A percentile compares a stretch with the other conserved stretches of the same genome.
Conservation (phyloP, 2,113 vertebrate species). For the Cottus gobio region DNA sequence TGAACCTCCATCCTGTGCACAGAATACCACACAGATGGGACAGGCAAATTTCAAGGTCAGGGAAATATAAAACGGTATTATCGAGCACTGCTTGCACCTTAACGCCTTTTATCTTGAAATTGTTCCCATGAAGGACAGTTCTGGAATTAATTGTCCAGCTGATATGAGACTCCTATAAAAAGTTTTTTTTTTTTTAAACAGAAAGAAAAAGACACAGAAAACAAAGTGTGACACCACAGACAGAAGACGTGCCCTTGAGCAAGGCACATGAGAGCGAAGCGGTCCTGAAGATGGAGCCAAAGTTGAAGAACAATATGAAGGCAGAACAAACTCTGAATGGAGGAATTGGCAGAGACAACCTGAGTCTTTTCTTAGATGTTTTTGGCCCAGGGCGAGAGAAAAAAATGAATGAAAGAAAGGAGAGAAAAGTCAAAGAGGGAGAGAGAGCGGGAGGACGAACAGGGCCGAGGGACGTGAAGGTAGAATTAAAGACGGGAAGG, state of each 20-base stretch:
- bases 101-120: neutral
- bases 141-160: neutral
- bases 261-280: neutral
- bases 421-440: neutral
- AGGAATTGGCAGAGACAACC: neutral
- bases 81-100: too few species aligned
- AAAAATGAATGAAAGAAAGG: neutral
- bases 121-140: neutral
- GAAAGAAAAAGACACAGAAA: neutral
- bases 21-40: neutral
- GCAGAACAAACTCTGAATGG: neutral
- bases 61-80: neutral
- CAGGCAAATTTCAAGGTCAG: neutral
- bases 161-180: neutral
- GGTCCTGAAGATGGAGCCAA: neutral
- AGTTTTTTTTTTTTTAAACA: neutral
- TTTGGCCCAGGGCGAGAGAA: neutral
- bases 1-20: neutral
- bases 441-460: conserved; percentile 3
- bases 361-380: neutral
- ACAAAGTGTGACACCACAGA: neutral
- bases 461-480: neutral
- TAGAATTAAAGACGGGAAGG: conserved; percentile 45
- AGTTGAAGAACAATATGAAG: neutral
- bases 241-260: neutral